Base-by-base conservation (phyloP, 2,797 vertebrate genomes). In the Carapus acus region DNA sequence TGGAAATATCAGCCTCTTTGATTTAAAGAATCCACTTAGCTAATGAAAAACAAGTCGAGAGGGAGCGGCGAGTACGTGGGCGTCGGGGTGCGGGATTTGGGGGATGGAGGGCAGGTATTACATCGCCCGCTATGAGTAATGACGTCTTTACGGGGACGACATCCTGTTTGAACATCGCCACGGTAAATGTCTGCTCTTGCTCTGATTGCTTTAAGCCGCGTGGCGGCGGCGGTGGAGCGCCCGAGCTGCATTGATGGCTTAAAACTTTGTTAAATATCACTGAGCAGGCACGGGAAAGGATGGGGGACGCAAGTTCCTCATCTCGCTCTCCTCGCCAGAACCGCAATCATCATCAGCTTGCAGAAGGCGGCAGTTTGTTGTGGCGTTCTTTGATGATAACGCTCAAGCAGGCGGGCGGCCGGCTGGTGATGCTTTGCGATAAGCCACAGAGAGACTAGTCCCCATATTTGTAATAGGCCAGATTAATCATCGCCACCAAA, bases 21-120 rank as follows among this genome's bases (percentile, higher is more conserved):
- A 67, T 80, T 80, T 60, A 76, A 80, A 81, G 55, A 79, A 70
- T 38, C 76, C 76, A 78, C 80, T 85, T 73, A 77, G 72, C 67
- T 68, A 83, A 84, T 82, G 76, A 82, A 82, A 83, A 76, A 50
- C 40, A 47, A 21, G 67, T 83, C 67, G 57, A 60, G 47, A 50
- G 47, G 60, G 14, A 41, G 64, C 42, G 61, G 49, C 23, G 65
- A 51, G 71, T 69, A 67, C 65, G 74, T 65, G 31, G 62, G 60
- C 70, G 56, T 53, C 58, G 64, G 73, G 70, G 54, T 46, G 53
- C 63, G 59, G 8, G n/a, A n/a, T n/a, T n/a, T n/a, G n/a, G n/a
- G n/a, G n/a, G n/a, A n/a, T 27, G 24, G 24, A 27, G 9, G 9
- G 24, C 24, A n/a, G n/a, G n/a, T n/a, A n/a, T n/a, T n/a, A n/a